Base-by-base conservation (phyloP, 1,140 invertebrate species). In the Paracyclopina nana region DNA sequence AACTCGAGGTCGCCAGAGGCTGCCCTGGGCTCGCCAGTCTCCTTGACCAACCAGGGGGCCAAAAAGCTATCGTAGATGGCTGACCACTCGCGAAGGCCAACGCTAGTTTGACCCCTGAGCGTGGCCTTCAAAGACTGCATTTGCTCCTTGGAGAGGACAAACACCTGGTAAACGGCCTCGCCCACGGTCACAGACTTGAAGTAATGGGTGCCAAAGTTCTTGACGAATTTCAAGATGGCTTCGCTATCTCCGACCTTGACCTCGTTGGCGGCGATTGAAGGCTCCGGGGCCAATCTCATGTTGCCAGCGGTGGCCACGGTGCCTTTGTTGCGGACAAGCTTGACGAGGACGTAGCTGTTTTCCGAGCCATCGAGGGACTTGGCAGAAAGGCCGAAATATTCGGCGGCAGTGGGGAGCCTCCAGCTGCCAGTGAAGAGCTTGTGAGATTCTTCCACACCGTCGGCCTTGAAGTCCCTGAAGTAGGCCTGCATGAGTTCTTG, bases 391-490 rank as follows among this genome's bases (percentile, higher is more conserved):
- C 50, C 50, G 30, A 52, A 45, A 27, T 52, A 52, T 27, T 52
- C 43, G 38, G 34, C 40, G 5, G 20, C 27, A 24, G 31, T 38
- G 2, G 30, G 38, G 16, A 16, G 27, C 9, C 41, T 42, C 50
- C 50, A 52, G 40, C 50, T 52, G 9, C 50, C 50, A 2, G 50
- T 52, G 50, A 22, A 52, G 8, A 52, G 12, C 20, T 40, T 44
- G 50, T 46, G 27, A 24, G 50, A 41, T 43, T 42, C 11, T 11
- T 11, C 20, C 2, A 52, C 50, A 1, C 50, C 50, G 16, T 42
- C 38, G 16, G 50, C 50, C 28, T 52, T 44, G 25, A 52, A 52
- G 22, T 52, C 41, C 4, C 9, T 44, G 34, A 52, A 52, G 27
- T 44, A 52, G 16, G 31, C 31, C 26, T 52, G 18, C 50, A 26